Base-by-base conservation (phyloP, 2,113 vertebrate genomes). In the Geococcyx californianus region DNA sequence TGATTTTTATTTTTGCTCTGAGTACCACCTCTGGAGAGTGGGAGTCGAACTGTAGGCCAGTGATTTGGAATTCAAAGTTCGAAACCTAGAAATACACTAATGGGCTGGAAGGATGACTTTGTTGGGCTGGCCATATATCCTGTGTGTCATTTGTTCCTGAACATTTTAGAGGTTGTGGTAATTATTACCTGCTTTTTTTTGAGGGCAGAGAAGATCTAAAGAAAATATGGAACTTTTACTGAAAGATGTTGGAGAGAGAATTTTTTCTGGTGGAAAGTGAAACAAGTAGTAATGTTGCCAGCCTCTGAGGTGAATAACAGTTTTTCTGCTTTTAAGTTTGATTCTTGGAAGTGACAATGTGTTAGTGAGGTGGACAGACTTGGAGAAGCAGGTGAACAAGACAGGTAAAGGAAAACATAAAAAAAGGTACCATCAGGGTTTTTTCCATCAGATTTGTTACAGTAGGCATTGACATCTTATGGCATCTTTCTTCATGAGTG, bases 351-450 rank as follows among this genome's bases (percentile, higher is more conserved):
- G 49, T 59, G 74, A 23, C 17, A 49, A 7, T 70, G 56, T 40
- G 29, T 79, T 79, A 40, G 23, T 34, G 75, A 91, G 54, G 49
- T 68, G 52, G 77, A 38, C 78, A 42, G 51, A 47, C 29, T 1
- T 25, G 16, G 70, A 62, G 42, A 62, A 77, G 20, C 25, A 31
- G 29, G 6, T 73, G 84, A 62, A 26, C 11, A 42, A 33, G 66
- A 19, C 9, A 31, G 11, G 18, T 58, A 52, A 79, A 56, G 59
- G 31, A 58, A 87, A 66, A 55, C 3, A 1, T 26, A 49, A 47
- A 36, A 33, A 62, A 69, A 62, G 29, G 21, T 45, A 16, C 21
- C 1, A 2, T 14, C 0, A 1, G 3, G 3, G 1, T 54, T 13
- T 31, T 16, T 29, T 13, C 42, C 11, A 5, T 3, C 0, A 25